Base-by-base conservation (phyloP, 2,113 vertebrate genomes). In the Sylvilagus bachmani region DNA sequence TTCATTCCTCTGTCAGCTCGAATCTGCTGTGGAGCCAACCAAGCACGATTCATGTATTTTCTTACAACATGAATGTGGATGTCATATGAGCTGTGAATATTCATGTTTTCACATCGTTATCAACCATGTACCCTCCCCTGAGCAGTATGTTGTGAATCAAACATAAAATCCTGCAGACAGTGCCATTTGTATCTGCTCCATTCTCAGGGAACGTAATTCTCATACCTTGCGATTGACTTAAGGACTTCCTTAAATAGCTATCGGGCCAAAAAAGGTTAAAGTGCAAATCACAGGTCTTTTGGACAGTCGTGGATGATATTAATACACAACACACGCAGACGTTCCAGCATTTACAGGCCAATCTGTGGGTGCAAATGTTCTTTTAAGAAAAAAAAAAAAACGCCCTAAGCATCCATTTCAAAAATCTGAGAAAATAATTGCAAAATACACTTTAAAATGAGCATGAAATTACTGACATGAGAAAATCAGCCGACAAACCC, bases 361-460 rank as follows among this genome's bases (percentile, higher is more conserved):
- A 71, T 53, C 61, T 33, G 3, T 86, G 81, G 70, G 33, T 74
- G 3, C 29, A 90, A 95, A 78, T 94, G 19, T 22, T 77, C 86
- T 86, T 53, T 94, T n/a, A 73, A 69, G 74, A 33, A 83, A 83
- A 69, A 69, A 33, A 83, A 83, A 69, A 78, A 61, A n/a, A 89
- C 44, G 7, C 44, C 51, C 31, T 82, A 55, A 86, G 38, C 38
- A 73, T 69, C 22, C 9, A 49, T 44, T 24, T 69, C 27, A 89
- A 90, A 55, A 89, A 82, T 86, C 16, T 83, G 22, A 25, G 29
- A 91, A 91, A 93, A 77, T 61, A 89, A 82, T 79, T 71, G 22
- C 9, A 93, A 91, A 88, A 93, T 64, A 80, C 90, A 64, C 27
- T 51, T 89, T 74, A 84, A 27, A 86, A 93, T 88, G 66, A 66